Evolutionary conservation across 1,140 invertebrate genomes (phyloP).

Genomic region (Eulimnadia texana): DNA sequence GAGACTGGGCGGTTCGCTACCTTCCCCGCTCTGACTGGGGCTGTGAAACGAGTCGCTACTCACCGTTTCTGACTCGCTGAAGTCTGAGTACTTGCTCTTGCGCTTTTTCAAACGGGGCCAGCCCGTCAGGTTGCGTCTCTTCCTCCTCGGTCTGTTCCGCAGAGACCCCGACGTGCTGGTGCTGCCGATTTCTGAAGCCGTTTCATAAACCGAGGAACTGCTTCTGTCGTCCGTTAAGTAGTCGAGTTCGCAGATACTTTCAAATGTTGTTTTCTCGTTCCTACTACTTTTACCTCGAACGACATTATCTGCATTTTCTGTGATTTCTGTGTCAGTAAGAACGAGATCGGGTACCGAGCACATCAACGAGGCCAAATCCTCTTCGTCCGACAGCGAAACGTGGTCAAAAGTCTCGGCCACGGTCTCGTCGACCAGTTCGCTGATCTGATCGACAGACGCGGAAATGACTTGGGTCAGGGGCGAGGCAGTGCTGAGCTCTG

Average conservation of each 20-base stretch:
- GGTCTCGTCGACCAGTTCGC: background rate
- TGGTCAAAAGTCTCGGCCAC: background rate
- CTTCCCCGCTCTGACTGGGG: background rate
- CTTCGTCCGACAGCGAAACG: background rate
- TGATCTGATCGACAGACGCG: background rate
- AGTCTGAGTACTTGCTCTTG: background rate
- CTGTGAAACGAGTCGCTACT: background rate
- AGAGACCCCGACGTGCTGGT: constrained; percentile 6
- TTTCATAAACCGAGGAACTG: constrained; percentile 4
- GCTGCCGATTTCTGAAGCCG: constrained; percentile 12
- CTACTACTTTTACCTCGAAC: background rate
- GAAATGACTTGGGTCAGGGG: background rate
- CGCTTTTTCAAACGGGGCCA: constrained; percentile 12
- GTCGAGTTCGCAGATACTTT: background rate
- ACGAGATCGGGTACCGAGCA: background rate
- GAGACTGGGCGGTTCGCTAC: background rate
- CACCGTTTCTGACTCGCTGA: background rate
- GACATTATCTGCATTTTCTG: background rate
- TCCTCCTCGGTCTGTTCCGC: background rate
- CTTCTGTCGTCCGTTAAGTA: background rate
- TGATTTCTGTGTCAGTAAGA: background rate
- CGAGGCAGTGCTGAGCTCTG: background rate
- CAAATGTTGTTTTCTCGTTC: background rate
- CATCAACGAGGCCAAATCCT: background rate
- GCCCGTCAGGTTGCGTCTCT: constrained; percentile 10